Base-by-base conservation (phyloP, 2,797 vertebrate species). In the Lepus townsendii region DNA sequence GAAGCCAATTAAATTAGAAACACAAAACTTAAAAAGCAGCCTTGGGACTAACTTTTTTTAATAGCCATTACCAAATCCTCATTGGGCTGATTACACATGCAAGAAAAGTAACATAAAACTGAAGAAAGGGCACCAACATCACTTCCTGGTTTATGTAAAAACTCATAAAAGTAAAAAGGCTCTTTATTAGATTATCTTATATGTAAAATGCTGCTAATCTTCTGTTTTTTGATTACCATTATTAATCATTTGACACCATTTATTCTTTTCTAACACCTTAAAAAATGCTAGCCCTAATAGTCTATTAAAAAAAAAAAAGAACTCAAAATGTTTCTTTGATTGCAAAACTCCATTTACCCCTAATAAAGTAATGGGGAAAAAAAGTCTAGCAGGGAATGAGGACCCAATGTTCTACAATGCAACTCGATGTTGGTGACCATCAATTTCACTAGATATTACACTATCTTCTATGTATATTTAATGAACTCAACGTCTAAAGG, bases 1-100 rank as follows among this genome's bases (percentile, higher is more conserved):
- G 30, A 89, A 96, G 63, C 38, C 90, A 96, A 96, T 88, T 96
- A 96, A 95, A 95, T 95, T 95, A 94, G 88, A 93, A 96, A 94
- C 60, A 96, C 69, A 88, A 91, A 94, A 90, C 71, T 93, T 93
- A 76, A 93, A 95, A 90, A 66, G 78, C 83, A 96, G 73, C n/a
- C 79, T 88, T 93, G 88, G 88, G 83, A 94, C 93, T 95, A 96
- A 95, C 88, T 92, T 94, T 90, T 79, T 88, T 77, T 90, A 87
- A 50, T 0, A 94, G 80, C 38, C 86, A 90, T 93, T 91, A 94
- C 16, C 78, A 96, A 93, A 91, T 72, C 76, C 73, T 92, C 82
- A 86, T 2, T 96, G 65, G 54, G 57, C 88, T 89, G 79, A 96
- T 94, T 73, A 73, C 77, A 54, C 88, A 71, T 83, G 83, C 90